A percentile compares a stretch with the other conserved stretches of the same genome.
Evolutionary conservation across 2,888 invertebrate species (phyloP).

Genomic region (Eucera pruinosa): DNA sequence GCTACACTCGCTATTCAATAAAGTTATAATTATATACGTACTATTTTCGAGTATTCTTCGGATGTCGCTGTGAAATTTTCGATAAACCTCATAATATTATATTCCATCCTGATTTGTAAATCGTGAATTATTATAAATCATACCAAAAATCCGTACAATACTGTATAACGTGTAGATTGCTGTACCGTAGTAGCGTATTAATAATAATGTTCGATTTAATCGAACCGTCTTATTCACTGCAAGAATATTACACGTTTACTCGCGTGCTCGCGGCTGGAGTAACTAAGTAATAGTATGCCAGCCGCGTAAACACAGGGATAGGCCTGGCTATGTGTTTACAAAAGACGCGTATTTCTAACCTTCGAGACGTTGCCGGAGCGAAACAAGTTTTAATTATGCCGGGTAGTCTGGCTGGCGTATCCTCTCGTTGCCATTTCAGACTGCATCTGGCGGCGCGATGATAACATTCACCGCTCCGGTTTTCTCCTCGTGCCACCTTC

Average conservation of each 20-base stretch:
- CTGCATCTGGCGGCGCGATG: conserved; percentile 76
- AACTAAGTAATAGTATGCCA: conserved; percentile 26
- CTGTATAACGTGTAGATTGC: too few species aligned
- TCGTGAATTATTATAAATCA: too few species aligned
- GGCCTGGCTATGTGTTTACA: conserved; percentile 24
- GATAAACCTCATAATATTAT: too few species aligned
- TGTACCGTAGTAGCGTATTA: too few species aligned
- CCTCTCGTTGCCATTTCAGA: conserved; percentile 70
- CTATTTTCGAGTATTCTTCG: too few species aligned
- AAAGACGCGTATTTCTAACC: conserved; percentile 65
- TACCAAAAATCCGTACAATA: too few species aligned
- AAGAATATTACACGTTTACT: background rate
- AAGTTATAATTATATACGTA: too few species aligned
- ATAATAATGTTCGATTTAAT: too few species aligned
- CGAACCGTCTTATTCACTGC: conserved; percentile 13
- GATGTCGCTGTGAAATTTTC: too few species aligned
- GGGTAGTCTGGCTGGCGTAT: conserved; percentile 62
- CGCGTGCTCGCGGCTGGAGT: background rate
- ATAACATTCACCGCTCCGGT: conserved; percentile 73
- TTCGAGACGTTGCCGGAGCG: conserved; percentile 56
- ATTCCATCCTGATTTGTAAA: too few species aligned
- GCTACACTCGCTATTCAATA: too few species aligned
- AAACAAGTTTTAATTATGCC: conserved; percentile 79
- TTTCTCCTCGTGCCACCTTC: conserved; percentile 60
- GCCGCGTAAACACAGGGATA: conserved; percentile 23